phyloP scores from a whole-genome alignment of 1,140 invertebrate species.

The Pachypsylla venusta region DNA sequence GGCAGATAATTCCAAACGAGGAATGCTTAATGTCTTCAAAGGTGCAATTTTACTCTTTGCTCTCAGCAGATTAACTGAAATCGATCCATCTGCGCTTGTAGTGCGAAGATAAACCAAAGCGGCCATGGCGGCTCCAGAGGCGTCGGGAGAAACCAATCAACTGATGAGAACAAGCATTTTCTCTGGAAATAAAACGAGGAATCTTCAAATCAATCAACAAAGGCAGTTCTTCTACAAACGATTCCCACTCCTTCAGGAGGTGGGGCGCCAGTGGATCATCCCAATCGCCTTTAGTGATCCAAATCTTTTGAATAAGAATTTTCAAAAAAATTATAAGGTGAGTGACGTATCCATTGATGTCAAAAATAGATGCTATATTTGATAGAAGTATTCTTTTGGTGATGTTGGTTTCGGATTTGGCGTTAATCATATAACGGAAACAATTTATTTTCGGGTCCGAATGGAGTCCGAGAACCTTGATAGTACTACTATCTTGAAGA shows the following conservation, averaged over 20 bases:
- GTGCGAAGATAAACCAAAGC: constrained; percentile 23
- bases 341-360: constrained; percentile 16
- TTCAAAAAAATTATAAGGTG: constrained; percentile 16
- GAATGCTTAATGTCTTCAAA: constrained; percentile 3
- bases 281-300: constrained; percentile 22
- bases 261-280: constrained; percentile 26
- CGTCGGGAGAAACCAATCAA: neutral
- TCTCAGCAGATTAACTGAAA: constrained; percentile 36
- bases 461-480: neutral
- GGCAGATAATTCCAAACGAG: constrained; percentile 9
- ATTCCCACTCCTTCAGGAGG: constrained; percentile 19
- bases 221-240: constrained; percentile 19
- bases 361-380: constrained; percentile 19
- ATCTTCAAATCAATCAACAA: constrained; percentile 16
- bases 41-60: constrained; percentile 30
- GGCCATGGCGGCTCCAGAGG: constrained; percentile 22
- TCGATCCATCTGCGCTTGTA: neutral
- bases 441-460: neutral
- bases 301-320: constrained; percentile 20
- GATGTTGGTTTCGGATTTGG: constrained; percentile 20
- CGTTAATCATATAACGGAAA: neutral
- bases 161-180: neutral
- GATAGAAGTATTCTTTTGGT: constrained; percentile 19
- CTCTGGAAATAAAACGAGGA: constrained; percentile 17
- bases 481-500: neutral